These are phyloP conservation scores for Bettongia penicillata DNA, from an alignment of 2,113 vertebrate species.

Conservation along the genomic window DNA sequence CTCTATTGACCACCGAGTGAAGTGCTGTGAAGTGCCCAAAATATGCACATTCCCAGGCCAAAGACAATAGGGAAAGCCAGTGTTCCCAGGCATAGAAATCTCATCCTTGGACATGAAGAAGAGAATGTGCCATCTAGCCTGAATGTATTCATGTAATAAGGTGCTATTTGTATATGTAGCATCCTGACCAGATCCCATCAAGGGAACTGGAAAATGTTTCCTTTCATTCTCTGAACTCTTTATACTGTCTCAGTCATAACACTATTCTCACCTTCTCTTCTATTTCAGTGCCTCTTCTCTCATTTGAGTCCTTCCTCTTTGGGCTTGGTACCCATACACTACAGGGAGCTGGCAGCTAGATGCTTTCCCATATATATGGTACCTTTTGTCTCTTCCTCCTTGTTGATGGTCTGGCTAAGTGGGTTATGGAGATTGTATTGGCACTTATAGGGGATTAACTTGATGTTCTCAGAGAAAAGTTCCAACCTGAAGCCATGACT, in stretches of 20 bases:
- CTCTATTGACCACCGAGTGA: slow-evolving; percentile 41
- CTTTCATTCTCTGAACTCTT: background rate
- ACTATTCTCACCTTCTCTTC: background rate
- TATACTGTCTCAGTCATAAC: background rate
- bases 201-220: background rate
- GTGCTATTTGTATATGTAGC: background rate
- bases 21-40: background rate
- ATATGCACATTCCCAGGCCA: background rate
- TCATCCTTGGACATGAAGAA: background rate
- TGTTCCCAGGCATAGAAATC: background rate
- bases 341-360: background rate
- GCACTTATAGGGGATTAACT: background rate
- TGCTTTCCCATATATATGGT: background rate
- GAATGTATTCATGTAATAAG: background rate
- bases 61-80: background rate
- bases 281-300: background rate
- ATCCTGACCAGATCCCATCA: background rate
- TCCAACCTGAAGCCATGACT: background rate
- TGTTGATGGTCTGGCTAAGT: background rate
- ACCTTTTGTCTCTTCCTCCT: background rate
- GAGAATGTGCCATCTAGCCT: background rate
- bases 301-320: background rate
- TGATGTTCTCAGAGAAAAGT: slow-evolving; percentile 16
- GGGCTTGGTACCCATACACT: background rate
- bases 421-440: background rate